Percentiles rank a stretch among this genome's conserved stretches.
phyloP scores from a whole-genome alignment of 2,113 vertebrate species.

The Lagopus leucura region DNA sequence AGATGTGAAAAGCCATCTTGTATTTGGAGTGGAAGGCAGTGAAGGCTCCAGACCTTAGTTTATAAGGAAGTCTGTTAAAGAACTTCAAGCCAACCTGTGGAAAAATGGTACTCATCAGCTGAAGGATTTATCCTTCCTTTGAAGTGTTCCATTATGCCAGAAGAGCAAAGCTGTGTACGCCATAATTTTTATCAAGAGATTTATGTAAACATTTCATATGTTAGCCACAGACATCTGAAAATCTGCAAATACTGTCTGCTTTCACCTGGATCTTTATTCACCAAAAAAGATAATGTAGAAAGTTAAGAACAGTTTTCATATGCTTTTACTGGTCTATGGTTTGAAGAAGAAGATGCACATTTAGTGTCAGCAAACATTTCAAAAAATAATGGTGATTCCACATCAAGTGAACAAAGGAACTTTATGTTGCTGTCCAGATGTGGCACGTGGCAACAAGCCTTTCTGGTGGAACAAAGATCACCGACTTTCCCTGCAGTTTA shows the following conservation, averaged over 20 bases:
- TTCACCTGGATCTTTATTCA: not conserved
- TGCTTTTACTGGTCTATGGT: not conserved
- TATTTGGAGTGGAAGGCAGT: not conserved
- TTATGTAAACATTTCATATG: not conserved
- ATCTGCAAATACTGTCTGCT: not conserved
- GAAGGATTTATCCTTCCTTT: not conserved
- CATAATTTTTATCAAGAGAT: not conserved
- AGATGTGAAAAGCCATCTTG: not conserved
- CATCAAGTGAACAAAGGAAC: not conserved
- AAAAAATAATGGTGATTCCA: not conserved
- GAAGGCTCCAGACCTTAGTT: not conserved
- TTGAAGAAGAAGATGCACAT: not conserved
- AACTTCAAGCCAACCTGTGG: not conserved
- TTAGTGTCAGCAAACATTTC: not conserved
- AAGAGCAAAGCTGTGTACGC: not conserved
- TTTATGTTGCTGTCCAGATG: not conserved
- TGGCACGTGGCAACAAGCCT: rapidly evolving
- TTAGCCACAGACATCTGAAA: not conserved
- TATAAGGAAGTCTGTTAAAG: not conserved
- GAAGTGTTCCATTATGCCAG: not conserved
- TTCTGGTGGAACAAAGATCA: not conserved
- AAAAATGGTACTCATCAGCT: not conserved
- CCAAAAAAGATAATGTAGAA: not conserved
- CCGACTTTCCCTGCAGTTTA: not conserved
- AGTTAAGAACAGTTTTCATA: not conserved